A percentile compares a stretch with the other conserved stretches of the same genome.
These are phyloP conservation scores for Yponomeuta plumbellus DNA, from an alignment of 2,888 invertebrate species.

Conservation along the genomic window DNA sequence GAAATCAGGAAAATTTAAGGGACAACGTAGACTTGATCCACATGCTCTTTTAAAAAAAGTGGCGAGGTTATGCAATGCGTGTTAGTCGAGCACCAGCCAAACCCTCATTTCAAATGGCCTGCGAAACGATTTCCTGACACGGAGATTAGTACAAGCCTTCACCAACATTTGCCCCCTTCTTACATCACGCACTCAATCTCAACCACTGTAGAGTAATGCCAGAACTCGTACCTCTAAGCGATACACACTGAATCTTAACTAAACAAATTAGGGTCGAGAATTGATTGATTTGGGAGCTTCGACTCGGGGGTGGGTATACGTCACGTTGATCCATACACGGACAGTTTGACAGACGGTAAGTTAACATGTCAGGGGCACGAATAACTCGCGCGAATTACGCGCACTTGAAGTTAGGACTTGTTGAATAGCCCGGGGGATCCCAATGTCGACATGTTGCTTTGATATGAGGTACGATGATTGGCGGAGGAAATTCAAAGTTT, in stretches of 20 bases:
- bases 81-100: constrained; percentile 47
- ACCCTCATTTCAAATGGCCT: constrained; percentile 73
- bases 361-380: constrained; percentile 71
- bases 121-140: constrained; percentile 77
- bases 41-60: neutral
- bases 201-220: constrained; percentile 45
- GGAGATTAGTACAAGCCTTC: constrained; percentile 77
- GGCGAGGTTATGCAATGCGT: constrained; percentile 67
- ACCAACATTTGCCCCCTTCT: constrained; percentile 70
- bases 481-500: constrained; percentile 15
- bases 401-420: constrained; percentile 52
- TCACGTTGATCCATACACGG: constrained; percentile 42
- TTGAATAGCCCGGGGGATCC: constrained; percentile 46
- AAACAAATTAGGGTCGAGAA: constrained; percentile 18
- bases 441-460: constrained; percentile 30
- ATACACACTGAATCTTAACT: constrained; percentile 3
- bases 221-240: constrained; percentile 34
- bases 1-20: neutral
- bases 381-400: constrained; percentile 23
- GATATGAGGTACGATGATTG: constrained; percentile 8
- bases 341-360: constrained; percentile 73
- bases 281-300: constrained; percentile 14
- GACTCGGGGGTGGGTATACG: constrained; percentile 6
- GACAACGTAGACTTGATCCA: neutral
- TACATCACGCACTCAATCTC: constrained; percentile 71